A percentile compares a stretch with the other conserved stretches of the same genome.
These are phyloP conservation scores for Ataeniobius toweri DNA, from an alignment of 2,797 vertebrate genomes.

Conservation along the genomic window DNA sequence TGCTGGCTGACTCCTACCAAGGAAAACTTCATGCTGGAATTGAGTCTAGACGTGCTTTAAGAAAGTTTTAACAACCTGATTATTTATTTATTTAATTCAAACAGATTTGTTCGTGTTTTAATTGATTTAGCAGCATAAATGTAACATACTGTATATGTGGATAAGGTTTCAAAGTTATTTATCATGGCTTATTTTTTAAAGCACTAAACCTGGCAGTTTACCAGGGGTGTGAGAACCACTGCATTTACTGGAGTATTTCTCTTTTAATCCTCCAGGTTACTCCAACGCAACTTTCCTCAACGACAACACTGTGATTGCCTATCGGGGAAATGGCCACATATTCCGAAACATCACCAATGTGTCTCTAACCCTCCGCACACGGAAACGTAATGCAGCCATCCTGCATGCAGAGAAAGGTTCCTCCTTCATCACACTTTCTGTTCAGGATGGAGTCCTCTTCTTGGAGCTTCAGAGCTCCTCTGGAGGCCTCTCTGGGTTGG, in stretches of 20 bases:
- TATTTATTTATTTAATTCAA: too few relatives aligned
- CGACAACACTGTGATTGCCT: constrained; percentile 77
- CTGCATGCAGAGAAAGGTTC: constrained; percentile 84
- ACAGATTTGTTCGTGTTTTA: too few relatives aligned
- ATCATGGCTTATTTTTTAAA: too few relatives aligned
- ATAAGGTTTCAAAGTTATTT: too few relatives aligned
- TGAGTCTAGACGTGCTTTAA: too few relatives aligned
- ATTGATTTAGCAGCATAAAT: too few relatives aligned
- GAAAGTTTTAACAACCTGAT: too few relatives aligned
- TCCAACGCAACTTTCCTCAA: constrained; percentile 85
- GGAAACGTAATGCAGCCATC: constrained; percentile 74
- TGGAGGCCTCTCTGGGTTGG: constrained; percentile 11
- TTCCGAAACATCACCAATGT: constrained; percentile 85
- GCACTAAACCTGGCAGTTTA: too few relatives aligned
- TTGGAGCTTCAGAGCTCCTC: constrained; percentile 83
- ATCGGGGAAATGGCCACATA: constrained; percentile 86
- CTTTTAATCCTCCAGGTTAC: constrained; percentile 76
- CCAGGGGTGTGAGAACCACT: neutral
- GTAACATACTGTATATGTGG: too few relatives aligned
- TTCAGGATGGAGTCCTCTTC: constrained; percentile 82
- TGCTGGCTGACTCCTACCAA: too few relatives aligned
- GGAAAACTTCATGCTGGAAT: too few relatives aligned
- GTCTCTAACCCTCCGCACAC: constrained; percentile 85
- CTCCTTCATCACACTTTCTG: constrained; percentile 80
- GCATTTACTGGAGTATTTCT: neutral